A percentile compares a stretch with the other conserved stretches of the same genome.
Conservation (phyloP, 2,888 invertebrate genomes). For the Autographa pulchrina region DNA sequence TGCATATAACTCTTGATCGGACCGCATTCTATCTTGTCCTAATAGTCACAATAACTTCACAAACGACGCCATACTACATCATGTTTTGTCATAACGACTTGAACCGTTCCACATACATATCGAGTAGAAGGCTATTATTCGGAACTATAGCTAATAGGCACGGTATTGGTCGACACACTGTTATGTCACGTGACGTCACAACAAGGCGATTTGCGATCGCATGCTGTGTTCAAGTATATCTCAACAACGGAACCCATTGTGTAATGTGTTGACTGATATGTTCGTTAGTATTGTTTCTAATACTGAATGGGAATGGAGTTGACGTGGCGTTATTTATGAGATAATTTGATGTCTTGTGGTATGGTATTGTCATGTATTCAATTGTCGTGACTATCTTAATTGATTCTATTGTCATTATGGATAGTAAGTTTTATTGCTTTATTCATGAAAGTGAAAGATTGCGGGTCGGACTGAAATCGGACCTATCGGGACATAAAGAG, state of each 20-base stretch:
- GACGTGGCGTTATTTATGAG: slow-evolving; percentile 15
- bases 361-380: background rate
- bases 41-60: background rate
- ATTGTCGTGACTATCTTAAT: background rate
- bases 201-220: slow-evolving; percentile 53
- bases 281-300: slow-evolving; percentile 36
- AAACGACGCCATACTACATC: slow-evolving; percentile 16
- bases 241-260: slow-evolving; percentile 37
- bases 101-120: slow-evolving; percentile 14
- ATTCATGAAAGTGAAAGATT: too few species aligned
- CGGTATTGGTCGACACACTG: slow-evolving; percentile 15
- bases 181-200: slow-evolving; percentile 42
- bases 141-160: slow-evolving; percentile 24
- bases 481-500: too few species aligned
- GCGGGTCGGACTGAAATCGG: too few species aligned
- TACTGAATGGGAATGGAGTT: slow-evolving; percentile 28
- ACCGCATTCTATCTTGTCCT: background rate
- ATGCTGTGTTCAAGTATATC: slow-evolving; percentile 43
- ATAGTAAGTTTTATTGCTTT: background rate
- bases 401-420: background rate
- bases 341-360: background rate
- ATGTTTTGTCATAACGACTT: slow-evolving; percentile 23
- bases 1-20: background rate
- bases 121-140: slow-evolving; percentile 37
- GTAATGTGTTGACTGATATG: slow-evolving; percentile 34